Evolutionary conservation across 2,113 vertebrate genomes (phyloP).

Genomic region (Etheostoma cragini): DNA sequence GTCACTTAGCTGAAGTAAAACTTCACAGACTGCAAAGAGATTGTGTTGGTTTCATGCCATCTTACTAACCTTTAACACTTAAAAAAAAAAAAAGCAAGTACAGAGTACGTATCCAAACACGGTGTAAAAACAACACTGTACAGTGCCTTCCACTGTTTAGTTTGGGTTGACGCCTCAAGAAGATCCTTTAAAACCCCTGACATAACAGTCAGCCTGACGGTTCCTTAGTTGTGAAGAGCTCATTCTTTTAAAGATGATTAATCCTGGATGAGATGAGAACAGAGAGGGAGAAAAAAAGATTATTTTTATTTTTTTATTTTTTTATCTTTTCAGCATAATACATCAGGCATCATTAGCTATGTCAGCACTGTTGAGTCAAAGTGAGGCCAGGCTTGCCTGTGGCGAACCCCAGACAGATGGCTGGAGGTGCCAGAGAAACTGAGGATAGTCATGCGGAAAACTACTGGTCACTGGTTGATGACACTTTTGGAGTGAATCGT

Average conservation of each 20-base stretch:
- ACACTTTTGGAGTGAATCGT: slow-evolving; percentile 32
- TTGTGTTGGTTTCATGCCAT: background rate
- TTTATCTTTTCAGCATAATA: slow-evolving; percentile 20
- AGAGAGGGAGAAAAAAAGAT: background rate
- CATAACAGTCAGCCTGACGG: slow-evolving; percentile 5
- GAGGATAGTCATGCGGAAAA: slow-evolving; percentile 15
- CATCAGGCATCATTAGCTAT: slow-evolving; percentile 31
- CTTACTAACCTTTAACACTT: background rate
- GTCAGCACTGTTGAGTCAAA: slow-evolving; percentile 20
- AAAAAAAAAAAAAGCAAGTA: background rate
- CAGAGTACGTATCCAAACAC: slow-evolving; percentile 10
- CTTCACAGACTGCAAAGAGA: background rate
- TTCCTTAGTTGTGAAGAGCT: slow-evolving; percentile 31
- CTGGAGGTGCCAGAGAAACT: slow-evolving; percentile 22
- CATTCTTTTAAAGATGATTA: slow-evolving; percentile 27
- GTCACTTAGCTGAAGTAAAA: background rate
- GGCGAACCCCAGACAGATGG: slow-evolving; percentile 37
- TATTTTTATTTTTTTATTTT: background rate
- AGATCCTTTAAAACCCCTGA: slow-evolving; percentile 5
- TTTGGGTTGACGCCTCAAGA: slow-evolving; percentile 1
- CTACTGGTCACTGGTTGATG: slow-evolving; percentile 9
- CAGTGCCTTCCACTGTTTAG: slow-evolving; percentile 3
- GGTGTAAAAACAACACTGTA: slow-evolving; percentile 12
- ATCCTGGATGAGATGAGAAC: slow-evolving; percentile 49
- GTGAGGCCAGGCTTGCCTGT: slow-evolving; percentile 20